Percentiles rank a stretch among this genome's conserved stretches.
phyloP scores from a whole-genome alignment of 2,888 invertebrate species.

The Thereva nobilitata region DNA sequence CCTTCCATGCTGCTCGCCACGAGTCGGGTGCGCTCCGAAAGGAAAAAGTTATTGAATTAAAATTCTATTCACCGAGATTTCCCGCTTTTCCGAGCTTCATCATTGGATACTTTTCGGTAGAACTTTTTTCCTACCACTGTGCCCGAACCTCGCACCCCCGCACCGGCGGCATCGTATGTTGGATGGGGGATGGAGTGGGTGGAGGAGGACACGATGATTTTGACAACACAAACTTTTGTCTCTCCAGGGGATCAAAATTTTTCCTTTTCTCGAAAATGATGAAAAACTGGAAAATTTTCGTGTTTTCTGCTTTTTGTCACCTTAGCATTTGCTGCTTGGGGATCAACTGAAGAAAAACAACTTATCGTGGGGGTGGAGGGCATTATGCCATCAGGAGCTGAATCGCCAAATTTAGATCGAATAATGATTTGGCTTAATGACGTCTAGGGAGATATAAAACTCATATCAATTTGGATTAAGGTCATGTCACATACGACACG shows the following conservation, averaged over 20 bases:
- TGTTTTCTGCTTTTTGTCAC: slow-evolving; percentile 17
- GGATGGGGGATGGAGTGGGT: not conserved
- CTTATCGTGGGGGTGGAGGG: too few species aligned
- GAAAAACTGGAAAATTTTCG: slow-evolving; percentile 21
- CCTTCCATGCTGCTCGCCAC: slow-evolving; percentile 17
- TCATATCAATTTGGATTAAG: too few species aligned
- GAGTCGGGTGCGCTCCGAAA: slow-evolving; percentile 21
- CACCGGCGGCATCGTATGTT: not conserved
- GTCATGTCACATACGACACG: too few species aligned
- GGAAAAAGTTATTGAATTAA: slow-evolving; percentile 34
- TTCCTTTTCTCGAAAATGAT: slow-evolving; percentile 18
- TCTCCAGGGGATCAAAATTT: slow-evolving; percentile 26
- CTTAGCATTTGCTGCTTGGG: not conserved
- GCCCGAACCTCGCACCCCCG: not conserved
- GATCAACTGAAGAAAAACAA: too few species aligned
- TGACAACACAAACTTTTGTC: slow-evolving; percentile 27
- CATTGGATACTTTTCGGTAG: slow-evolving; percentile 15
- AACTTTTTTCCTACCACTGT: slow-evolving; percentile 16
- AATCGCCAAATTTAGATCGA: too few species aligned
- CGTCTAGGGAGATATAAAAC: too few species aligned
- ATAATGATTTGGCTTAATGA: too few species aligned
- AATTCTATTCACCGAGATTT: slow-evolving; percentile 34
- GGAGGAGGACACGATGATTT: slow-evolving; percentile 7
- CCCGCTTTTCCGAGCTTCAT: slow-evolving; percentile 1
- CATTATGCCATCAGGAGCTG: too few species aligned